Conservation (phyloP, 2,888 invertebrate genomes). For the Patella pellucida region DNA sequence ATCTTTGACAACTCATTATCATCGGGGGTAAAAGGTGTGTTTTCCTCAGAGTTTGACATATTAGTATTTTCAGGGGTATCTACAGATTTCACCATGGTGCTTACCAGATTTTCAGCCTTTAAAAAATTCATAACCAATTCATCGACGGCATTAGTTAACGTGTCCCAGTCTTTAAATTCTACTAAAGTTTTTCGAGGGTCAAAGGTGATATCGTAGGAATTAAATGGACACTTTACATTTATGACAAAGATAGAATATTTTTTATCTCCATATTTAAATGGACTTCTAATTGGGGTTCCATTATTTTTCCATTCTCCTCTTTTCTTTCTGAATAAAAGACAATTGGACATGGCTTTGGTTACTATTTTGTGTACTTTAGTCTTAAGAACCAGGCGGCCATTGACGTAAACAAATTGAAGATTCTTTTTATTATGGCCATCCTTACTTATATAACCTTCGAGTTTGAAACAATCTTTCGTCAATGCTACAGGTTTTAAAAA, state of each 20-base stretch:
- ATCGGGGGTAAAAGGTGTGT: background rate
- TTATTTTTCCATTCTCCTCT: constrained; percentile 6
- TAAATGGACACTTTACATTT: constrained; percentile 74
- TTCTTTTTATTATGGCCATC: constrained; percentile 72
- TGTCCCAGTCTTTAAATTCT: constrained; percentile 75
- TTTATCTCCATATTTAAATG: constrained; percentile 53
- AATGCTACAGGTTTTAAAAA: constrained; percentile 70
- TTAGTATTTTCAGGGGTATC: background rate
- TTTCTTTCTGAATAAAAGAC: constrained; percentile 61
- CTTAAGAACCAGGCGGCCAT: constrained; percentile 76
- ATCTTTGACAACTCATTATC: background rate
- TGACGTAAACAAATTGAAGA: constrained; percentile 79
- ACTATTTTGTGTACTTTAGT: constrained; percentile 73
- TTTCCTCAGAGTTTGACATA: background rate
- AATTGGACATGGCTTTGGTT: constrained; percentile 61
- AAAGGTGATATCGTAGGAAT: constrained; percentile 73
- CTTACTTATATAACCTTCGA: constrained; percentile 76
- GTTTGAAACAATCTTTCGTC: constrained; percentile 72
- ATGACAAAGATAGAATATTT: constrained; percentile 74
- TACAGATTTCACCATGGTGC: background rate
- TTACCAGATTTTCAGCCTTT: constrained; percentile 45
- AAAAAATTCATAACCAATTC: constrained; percentile 62
- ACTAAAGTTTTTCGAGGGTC: constrained; percentile 74
- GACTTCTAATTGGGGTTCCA: constrained; percentile 40
- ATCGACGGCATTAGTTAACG: constrained; percentile 71